Conservation (phyloP, 2,113 vertebrate species). For the Fukomys damarensis region DNA sequence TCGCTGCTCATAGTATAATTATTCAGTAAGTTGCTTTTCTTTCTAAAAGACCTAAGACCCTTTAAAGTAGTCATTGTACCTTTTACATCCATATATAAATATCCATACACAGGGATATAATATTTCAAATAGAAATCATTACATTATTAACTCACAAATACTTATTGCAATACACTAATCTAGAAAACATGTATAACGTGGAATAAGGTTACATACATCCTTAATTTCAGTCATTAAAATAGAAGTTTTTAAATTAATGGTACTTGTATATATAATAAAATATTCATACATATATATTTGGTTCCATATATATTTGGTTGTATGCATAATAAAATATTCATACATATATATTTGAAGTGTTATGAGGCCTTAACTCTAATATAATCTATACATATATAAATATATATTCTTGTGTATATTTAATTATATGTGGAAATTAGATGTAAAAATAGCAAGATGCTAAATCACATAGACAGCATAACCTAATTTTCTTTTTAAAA, state of each 20-base stretch:
- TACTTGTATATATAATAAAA: background rate
- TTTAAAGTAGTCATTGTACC: background rate
- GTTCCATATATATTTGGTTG: background rate
- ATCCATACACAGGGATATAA: background rate
- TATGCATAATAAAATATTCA: background rate
- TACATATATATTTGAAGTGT: background rate
- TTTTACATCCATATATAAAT: background rate
- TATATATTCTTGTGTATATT: background rate
- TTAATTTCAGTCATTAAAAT: background rate
- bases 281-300: background rate
- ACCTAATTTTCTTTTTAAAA: background rate
- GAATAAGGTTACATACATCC: background rate
- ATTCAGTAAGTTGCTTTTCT: background rate
- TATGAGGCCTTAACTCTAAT: background rate
- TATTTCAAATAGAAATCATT: background rate
- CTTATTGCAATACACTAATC: background rate
- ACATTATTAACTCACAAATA: background rate
- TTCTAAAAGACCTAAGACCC: background rate
- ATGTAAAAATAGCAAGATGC: constrained; percentile 15
- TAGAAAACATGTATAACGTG: background rate
- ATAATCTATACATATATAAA: constrained; percentile 11
- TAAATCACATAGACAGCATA: background rate
- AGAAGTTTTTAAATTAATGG: background rate
- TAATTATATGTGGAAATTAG: background rate
- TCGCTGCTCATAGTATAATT: background rate